Evolutionary conservation across 2,888 invertebrate species (phyloP), one percentile per base, ranked within the genome.

Genomic region (Andrena praecox): DNA sequence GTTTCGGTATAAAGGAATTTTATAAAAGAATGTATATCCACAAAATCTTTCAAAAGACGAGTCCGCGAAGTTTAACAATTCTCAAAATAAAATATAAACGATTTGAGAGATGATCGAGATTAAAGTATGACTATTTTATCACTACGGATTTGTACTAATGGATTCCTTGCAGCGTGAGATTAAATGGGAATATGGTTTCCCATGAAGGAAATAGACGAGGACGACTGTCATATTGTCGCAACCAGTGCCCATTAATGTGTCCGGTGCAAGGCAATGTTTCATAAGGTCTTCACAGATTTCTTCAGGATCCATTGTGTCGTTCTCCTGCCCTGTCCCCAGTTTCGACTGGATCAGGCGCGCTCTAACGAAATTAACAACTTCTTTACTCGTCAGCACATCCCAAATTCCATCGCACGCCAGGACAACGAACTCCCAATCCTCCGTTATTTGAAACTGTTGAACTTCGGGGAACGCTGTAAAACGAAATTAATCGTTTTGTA

Each of bases 141-240:
- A 60, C 27, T 82, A 90, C 33, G 71, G n/a, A 75, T 87, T 80
- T 82, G 76, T 82, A 75, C 74, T 68, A 42, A 76, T 48, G 6
- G 79, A 56, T 60, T 86, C 84, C 78, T 89, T 89, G 77, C 87
- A 90, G 76, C 93, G 93, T 33, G 90, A 88, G 56, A 93, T 88
- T 42, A 95, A 91, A 63, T 94, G 92, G 27, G 94, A 93, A 82
- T 95, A 95, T 5, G 95, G 93, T 86, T 94, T 95, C 20, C 95
- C 95, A 74, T 96, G 96, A 52, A 97, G 93, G 82, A 99, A 96
- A 92, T 98, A 97, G 75, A 99, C 96, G 54, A 99, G 95, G 50
- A 99, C 96, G 3, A 99, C 99, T 29, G 99, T 99, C 99, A 99
- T 99, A 95, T 99, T 99, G 95, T 99, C 99, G 94, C 99, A 99